Evolutionary conservation across 2,113 vertebrate genomes (phyloP).

Genomic region (Notarius quadriscutis): DNA sequence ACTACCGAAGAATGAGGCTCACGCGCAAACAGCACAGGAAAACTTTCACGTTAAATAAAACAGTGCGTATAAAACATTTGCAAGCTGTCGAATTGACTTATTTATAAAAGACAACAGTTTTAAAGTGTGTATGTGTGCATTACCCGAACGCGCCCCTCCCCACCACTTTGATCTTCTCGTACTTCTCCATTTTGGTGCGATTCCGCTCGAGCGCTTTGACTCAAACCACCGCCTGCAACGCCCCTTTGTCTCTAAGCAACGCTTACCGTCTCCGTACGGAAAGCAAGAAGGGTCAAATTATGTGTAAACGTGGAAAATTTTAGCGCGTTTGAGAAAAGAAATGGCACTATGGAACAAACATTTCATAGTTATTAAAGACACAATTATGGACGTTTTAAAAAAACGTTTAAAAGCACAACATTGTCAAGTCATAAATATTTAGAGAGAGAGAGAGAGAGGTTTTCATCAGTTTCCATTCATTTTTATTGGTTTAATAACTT

Average conservation of each 20-base stretch:
- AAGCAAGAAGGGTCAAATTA: constrained; percentile 58
- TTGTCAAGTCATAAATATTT: background rate
- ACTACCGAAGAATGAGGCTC: too few relatives aligned
- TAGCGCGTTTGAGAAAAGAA: background rate
- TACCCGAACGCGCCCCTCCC: constrained; percentile 98
- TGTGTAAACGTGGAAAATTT: background rate
- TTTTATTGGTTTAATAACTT: background rate
- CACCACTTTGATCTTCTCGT: constrained; percentile 95
- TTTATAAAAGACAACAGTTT: background rate
- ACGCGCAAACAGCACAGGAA: background rate
- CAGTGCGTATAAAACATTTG: background rate
- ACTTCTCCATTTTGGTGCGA: constrained; percentile 87
- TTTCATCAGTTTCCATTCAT: too few relatives aligned
- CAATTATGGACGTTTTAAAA: background rate
- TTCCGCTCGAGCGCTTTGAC: constrained; percentile 24
- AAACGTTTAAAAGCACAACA: background rate
- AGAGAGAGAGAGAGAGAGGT: background rate
- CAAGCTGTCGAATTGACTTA: background rate
- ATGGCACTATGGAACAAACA: background rate
- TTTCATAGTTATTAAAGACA: background rate
- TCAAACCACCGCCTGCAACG: constrained; percentile 21
- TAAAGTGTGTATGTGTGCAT: constrained; percentile 41
- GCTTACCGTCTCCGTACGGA: constrained; percentile 63
- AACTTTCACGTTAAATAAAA: background rate
- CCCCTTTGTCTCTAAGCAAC: constrained; percentile 76